Evolutionary conservation across 2,888 invertebrate genomes (phyloP).

Genomic region (Mesochorus sp.): DNA sequence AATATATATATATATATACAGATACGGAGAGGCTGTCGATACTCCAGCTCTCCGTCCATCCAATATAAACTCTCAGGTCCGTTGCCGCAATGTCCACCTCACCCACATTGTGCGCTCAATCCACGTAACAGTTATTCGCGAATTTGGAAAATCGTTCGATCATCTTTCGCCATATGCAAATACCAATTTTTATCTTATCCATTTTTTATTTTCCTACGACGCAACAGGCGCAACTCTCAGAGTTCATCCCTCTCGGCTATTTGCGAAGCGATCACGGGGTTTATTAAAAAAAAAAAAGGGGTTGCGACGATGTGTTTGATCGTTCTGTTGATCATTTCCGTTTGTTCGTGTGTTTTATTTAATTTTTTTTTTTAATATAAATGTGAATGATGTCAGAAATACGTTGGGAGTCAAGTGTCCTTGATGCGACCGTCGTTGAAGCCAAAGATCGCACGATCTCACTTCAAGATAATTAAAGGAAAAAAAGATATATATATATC

Average conservation of each 20-base stretch:
- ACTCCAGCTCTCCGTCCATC: constrained; percentile 74
- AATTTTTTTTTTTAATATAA: constrained; percentile 39
- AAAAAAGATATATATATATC: background rate
- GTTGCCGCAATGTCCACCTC: constrained; percentile 16
- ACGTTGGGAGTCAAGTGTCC: constrained; percentile 82
- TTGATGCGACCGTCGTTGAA: constrained; percentile 82
- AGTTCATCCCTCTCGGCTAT: constrained; percentile 38
- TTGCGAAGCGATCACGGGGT: constrained; percentile 60
- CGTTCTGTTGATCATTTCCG: constrained; percentile 6
- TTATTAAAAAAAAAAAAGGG: constrained; percentile 63
- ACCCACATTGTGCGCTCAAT: constrained; percentile 11
- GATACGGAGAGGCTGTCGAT: constrained; percentile 75
- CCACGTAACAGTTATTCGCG: constrained; percentile 10
- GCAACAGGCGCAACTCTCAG: background rate
- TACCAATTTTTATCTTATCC: background rate
- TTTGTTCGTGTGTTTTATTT: constrained; percentile 68
- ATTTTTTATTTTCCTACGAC: background rate
- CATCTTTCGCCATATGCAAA: background rate
- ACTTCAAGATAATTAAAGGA: constrained; percentile 60
- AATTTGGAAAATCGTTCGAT: constrained; percentile 53
- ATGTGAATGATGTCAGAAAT: constrained; percentile 79
- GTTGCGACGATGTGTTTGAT: constrained; percentile 65
- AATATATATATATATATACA: constrained; percentile 13
- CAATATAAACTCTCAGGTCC: constrained; percentile 37
- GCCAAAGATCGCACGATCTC: constrained; percentile 82